Evolutionary conservation across 2,113 vertebrate genomes (phyloP), one percentile per base, ranked within the genome.

Genomic region (Casuarius casuarius): DNA sequence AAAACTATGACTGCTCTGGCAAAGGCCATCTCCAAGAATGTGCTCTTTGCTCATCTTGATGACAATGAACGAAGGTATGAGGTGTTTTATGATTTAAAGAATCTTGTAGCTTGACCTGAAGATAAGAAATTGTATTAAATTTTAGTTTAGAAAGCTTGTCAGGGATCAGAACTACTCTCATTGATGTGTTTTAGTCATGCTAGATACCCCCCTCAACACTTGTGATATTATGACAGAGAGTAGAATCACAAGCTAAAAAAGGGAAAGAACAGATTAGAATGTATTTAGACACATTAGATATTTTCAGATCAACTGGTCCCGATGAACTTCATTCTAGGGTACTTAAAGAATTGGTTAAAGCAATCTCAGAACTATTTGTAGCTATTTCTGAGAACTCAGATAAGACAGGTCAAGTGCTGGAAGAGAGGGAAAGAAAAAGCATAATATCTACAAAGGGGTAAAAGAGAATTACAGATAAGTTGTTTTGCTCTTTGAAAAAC

Each of bases 1-100:
- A 99, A 99, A 98, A 99, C 99, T 13, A 99, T 99, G 99, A 99
- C 99, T 1, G 99, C 99, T 12, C 96, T 99, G 98, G 99, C 99
- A 71, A 99, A 99, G 94, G 99, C 99, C 94, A 99, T 99, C 91
- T 99, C 99, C 93, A 99, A 98, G 98, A 99, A 99, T 0, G 99
- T 99, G 94, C 98, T 99, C 68, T 99, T 99, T 61, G 98, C 99
- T 89, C 99, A 99, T 93, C 98, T 99, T 74, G 99, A 99, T 61
- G 99, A 99, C 98, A 99, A 99, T 7, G 99, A 99, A 98, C 98
- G 99, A 94, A 99, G 99, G 99, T 99, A 98, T 46, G 97, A 67
- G 31, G 29, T 40, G 7, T 51, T 84, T 49, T n/a, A 5, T 87
- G n/a, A 40, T 63, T 51, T 65, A 72, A 78, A 72, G 65, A n/a